Conservation (phyloP, 2,797 vertebrate species). For the Morelia viridis region DNA sequence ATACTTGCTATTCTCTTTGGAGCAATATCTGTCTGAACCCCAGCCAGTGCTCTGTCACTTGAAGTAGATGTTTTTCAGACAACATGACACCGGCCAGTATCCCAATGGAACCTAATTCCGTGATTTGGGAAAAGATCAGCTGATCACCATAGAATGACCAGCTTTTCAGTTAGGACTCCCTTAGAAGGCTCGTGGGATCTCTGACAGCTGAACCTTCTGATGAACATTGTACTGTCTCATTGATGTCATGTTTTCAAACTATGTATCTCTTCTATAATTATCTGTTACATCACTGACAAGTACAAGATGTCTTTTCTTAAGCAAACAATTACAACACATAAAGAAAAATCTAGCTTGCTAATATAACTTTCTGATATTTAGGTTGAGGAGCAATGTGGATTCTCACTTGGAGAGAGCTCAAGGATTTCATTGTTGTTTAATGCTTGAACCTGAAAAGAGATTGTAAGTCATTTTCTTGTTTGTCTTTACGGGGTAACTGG, state of each 20-base stretch:
- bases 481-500: neutral
- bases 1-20: neutral
- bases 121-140: no score
- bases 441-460: neutral
- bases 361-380: conserved; percentile 3
- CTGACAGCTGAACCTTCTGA: conserved; percentile 15
- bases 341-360: conserved; percentile 12
- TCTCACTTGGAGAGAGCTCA: neutral
- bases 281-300: conserved; percentile 9
- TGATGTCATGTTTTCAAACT: conserved; percentile 22
- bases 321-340: conserved; percentile 37
- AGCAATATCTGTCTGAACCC: neutral
- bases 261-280: conserved; percentile 1
- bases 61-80: neutral
- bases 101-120: no score
- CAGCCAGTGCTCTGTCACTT: neutral
- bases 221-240: neutral
- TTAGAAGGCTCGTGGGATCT: neutral
- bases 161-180: neutral
- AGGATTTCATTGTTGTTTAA: neutral
- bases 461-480: neutral
- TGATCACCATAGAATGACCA: neutral
- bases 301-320: conserved; percentile 15
- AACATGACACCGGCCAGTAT: neutral
- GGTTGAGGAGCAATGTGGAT: conserved; percentile 1